Percentiles rank a stretch among this genome's conserved stretches.
phyloP scores from a whole-genome alignment of 2,113 vertebrate genomes.

The Peucedramus taeniatus region DNA sequence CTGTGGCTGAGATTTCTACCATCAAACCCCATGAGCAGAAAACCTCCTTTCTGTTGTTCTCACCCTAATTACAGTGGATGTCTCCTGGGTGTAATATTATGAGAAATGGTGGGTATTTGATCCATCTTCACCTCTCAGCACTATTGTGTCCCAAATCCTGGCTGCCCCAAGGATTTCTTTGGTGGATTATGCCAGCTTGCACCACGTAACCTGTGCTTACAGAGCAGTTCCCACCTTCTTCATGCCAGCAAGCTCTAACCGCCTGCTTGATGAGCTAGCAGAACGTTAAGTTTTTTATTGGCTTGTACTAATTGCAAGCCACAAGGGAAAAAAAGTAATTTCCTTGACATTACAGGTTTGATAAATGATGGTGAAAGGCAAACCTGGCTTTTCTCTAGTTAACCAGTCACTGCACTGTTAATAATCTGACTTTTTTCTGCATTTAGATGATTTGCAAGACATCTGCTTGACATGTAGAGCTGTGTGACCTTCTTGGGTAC shows the following conservation, averaged over 20 bases:
- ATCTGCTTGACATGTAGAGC: background rate
- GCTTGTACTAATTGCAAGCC: constrained; percentile 20
- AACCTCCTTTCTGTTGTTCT: background rate
- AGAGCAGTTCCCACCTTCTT: constrained; percentile 22
- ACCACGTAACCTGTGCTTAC: background rate
- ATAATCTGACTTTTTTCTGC: background rate
- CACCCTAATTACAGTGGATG: background rate
- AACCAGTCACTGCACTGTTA: background rate
- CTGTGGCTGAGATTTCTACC: background rate
- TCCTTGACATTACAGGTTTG: background rate
- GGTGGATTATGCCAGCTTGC: background rate
- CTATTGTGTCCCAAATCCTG: background rate
- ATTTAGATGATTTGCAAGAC: background rate
- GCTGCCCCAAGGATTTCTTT: background rate
- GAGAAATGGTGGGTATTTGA: background rate
- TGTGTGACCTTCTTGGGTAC: background rate
- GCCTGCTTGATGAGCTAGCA: constrained; percentile 33
- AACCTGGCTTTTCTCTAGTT: background rate
- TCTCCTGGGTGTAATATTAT: background rate
- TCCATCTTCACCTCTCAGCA: background rate
- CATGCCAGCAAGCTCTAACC: background rate
- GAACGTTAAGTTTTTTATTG: background rate
- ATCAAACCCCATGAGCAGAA: background rate
- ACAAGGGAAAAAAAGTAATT: background rate
- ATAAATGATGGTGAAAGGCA: background rate